Base-by-base conservation (phyloP, 2,797 vertebrate species). In the Sitta carolinensis region DNA sequence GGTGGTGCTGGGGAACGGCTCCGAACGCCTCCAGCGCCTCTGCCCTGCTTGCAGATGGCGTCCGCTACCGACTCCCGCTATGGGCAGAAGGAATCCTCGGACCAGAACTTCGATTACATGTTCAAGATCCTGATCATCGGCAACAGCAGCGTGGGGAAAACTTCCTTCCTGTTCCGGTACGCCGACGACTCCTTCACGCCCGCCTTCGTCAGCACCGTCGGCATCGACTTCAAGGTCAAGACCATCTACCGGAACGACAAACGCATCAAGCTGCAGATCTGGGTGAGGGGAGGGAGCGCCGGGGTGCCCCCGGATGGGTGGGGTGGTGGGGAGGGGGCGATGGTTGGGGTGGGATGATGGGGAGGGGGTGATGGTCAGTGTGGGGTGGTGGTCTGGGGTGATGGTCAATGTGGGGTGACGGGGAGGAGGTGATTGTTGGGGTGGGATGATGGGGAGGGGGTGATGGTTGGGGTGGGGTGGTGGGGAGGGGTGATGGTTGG, bases 61-160 rank as follows among this genome's bases (percentile, higher is more conserved):
- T 99, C 99, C 4, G 99, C 98, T 95, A 99, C 98, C 93, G 98
- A 99, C 88, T 98, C 98, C 57, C 98, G 98, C 86, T 99, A 99
- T 20, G 99, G 99, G 90, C 99, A 99, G 97, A 99, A 99, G 98
- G 99, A 99, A 85, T 98, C 99, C 59, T 98, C 98, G 0, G 99
- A 99, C 89, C 99, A 99, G 98, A 99, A 99, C 97, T 99, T 99
- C 83, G 99, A 99, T 92, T 99, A 99, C 96, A 99, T 99, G 99
- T 99, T 99, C 97, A 99, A 99, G 97, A 99, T 99, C 97, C 98
- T 99, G 85, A 99, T 99, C 97, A 99, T 99, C 3, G 99, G 99
- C n/a, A 99, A 99, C 98, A 99, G 99, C 98, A 99, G 99, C 13
- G 99, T 99, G 3, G 99, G 99, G 77, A 99, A 99, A 96, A 99